A percentile compares a stretch with the other conserved stretches of the same genome.
phyloP scores from a whole-genome alignment of 2,888 invertebrate genomes.

The Phorcus lineatus region DNA sequence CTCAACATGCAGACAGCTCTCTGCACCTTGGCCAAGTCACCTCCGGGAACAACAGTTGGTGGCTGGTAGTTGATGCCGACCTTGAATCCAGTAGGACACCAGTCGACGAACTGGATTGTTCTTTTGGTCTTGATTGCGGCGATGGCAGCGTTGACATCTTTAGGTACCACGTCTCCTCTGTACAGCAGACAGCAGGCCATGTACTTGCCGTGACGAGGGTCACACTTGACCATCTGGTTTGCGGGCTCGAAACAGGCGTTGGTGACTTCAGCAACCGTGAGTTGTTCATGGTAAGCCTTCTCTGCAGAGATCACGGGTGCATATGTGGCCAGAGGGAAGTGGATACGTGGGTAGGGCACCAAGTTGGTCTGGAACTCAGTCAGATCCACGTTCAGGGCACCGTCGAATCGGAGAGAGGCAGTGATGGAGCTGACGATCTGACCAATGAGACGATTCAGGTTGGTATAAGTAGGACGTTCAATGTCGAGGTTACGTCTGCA shows the following conservation, averaged over 20 bases:
- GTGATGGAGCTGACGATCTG: constrained; percentile 81
- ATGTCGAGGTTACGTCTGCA: constrained; percentile 88
- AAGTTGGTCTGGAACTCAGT: constrained; percentile 78
- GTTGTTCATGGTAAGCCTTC: constrained; percentile 61
- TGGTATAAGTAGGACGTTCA: constrained; percentile 89
- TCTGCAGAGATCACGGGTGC: constrained; percentile 87
- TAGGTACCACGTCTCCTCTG: no score
- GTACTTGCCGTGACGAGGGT: constrained; percentile 77
- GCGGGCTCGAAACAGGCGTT: constrained; percentile 90
- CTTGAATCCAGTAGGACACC: no score
- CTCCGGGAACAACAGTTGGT: no score
- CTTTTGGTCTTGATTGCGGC: no score
- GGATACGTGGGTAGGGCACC: constrained; percentile 79
- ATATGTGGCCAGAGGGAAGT: constrained; percentile 89
- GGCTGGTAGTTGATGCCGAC: no score
- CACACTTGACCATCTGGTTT: constrained; percentile 91
- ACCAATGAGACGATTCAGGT: constrained; percentile 93
- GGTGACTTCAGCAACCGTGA: constrained; percentile 85
- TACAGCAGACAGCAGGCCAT: constrained; percentile 87
- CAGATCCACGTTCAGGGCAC: constrained; percentile 76
- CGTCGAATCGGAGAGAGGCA: constrained; percentile 74
- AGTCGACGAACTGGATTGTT: no score
- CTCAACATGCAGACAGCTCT: no score
- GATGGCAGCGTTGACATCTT: no score
- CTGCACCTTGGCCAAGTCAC: no score